phyloP scores from a whole-genome alignment of 2,113 vertebrate genomes.

The Mionectes macconnelli region DNA sequence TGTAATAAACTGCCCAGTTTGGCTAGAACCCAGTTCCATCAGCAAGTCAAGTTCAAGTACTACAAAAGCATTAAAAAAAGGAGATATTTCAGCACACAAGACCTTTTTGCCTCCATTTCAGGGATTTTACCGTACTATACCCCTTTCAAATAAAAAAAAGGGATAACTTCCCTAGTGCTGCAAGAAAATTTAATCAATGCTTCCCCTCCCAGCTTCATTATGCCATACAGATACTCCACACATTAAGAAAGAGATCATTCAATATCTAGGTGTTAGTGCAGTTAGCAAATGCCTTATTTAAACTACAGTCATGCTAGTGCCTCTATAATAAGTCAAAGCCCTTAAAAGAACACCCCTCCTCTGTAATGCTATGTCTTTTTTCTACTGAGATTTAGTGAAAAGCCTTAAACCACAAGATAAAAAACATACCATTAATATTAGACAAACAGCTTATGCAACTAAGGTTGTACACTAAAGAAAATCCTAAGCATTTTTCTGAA shows the following conservation, averaged over 20 bases:
- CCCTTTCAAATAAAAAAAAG: neutral
- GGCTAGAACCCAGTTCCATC: neutral
- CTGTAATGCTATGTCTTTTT: neutral
- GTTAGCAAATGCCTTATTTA: neutral
- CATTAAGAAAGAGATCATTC: neutral
- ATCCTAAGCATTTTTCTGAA: neutral
- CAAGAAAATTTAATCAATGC: neutral
- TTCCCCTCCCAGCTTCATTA: neutral
- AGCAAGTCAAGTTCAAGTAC: neutral
- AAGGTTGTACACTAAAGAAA: neutral
- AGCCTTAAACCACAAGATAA: neutral
- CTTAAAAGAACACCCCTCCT: neutral
- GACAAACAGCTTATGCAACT: neutral
- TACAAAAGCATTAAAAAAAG: neutral
- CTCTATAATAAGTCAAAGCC: neutral
- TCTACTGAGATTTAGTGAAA: neutral
- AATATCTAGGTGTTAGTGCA: neutral
- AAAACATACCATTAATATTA: neutral
- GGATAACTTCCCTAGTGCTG: neutral
- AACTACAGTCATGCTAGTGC: neutral
- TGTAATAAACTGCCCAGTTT: neutral
- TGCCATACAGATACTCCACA: neutral
- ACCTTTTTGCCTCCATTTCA: neutral
- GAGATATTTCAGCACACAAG: neutral
- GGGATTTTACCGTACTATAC: neutral